Percentiles rank a stretch among this genome's conserved stretches.
Evolutionary conservation across 2,888 invertebrate genomes (phyloP).

Genomic region (Buathra laborator): DNA sequence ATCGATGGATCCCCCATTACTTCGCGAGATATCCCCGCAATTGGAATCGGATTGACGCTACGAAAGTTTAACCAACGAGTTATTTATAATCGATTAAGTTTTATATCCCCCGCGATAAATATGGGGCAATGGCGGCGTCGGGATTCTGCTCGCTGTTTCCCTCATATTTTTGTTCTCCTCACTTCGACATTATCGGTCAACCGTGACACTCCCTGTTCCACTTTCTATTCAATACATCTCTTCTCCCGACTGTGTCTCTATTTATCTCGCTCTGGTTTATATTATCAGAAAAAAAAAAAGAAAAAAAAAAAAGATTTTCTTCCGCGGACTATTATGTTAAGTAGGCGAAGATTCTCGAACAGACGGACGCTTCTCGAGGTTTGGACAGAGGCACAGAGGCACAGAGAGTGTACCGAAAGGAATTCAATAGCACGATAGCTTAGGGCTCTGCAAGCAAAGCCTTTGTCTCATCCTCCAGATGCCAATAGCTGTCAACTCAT

Average conservation of each 20-base stretch:
- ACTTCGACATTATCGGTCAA: conserved; percentile 28
- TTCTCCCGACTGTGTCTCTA: not conserved
- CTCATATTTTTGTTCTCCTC: conserved; percentile 1
- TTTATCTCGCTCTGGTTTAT: not conserved
- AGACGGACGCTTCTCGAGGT: not conserved
- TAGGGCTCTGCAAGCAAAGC: not conserved
- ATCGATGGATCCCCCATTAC: not conserved
- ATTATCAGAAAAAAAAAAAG: too few relatives aligned
- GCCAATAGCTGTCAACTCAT: conserved; percentile 3
- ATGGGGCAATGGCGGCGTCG: not conserved
- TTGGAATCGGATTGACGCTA: too few relatives aligned
- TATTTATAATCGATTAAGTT: not conserved
- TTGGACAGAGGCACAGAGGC: conserved; percentile 7
- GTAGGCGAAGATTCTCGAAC: not conserved
- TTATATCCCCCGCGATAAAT: not conserved
- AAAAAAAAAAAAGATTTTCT: not conserved
- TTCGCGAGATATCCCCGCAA: too few relatives aligned
- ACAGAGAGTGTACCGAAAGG: not conserved
- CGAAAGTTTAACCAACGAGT: not conserved
- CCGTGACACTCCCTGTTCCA: conserved; percentile 41
- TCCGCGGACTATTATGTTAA: not conserved
- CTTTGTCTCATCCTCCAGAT: not conserved
- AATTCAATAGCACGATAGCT: not conserved
- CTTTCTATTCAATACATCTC: conserved; percentile 22
- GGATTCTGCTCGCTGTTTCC: not conserved